These are phyloP conservation scores for Martes martes DNA, from an alignment of 2,113 vertebrate species.

Conservation along the genomic window DNA sequence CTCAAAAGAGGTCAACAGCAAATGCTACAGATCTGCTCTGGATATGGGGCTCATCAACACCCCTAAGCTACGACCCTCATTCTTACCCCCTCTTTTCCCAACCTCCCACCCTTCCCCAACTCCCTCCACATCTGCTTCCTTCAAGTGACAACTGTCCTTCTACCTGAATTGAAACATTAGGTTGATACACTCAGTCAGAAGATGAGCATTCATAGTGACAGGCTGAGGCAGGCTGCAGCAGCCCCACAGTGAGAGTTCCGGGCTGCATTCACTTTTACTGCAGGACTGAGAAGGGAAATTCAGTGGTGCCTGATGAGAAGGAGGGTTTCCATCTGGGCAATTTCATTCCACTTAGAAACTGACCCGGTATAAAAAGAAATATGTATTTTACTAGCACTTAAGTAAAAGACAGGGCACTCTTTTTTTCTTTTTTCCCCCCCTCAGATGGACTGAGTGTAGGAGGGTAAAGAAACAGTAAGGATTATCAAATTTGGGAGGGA, in stretches of 20 bases:
- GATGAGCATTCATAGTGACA: conserved; percentile 49
- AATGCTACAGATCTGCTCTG: conserved; percentile 47
- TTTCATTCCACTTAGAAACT: background rate
- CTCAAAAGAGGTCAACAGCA: conserved; percentile 48
- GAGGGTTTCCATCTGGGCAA: background rate
- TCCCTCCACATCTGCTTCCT: background rate
- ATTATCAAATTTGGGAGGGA: conserved; percentile 1
- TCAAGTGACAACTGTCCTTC: background rate
- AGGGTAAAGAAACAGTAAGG: background rate
- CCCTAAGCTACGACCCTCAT: background rate
- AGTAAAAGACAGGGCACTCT: background rate
- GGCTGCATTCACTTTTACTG: background rate
- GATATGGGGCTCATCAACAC: background rate
- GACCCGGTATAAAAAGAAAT: background rate
- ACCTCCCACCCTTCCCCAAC: background rate
- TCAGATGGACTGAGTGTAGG: background rate
- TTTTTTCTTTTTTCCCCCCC: background rate
- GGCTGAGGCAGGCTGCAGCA: background rate
- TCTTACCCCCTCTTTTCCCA: background rate
- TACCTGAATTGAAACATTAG: conserved; percentile 58
- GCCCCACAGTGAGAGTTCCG: background rate
- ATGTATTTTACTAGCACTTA: background rate
- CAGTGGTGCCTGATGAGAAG: background rate
- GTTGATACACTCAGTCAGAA: conserved; percentile 70
- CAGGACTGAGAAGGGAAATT: background rate